Base-by-base conservation (phyloP, 2,797 vertebrate species). In the Melanotaenia pygmaea region DNA sequence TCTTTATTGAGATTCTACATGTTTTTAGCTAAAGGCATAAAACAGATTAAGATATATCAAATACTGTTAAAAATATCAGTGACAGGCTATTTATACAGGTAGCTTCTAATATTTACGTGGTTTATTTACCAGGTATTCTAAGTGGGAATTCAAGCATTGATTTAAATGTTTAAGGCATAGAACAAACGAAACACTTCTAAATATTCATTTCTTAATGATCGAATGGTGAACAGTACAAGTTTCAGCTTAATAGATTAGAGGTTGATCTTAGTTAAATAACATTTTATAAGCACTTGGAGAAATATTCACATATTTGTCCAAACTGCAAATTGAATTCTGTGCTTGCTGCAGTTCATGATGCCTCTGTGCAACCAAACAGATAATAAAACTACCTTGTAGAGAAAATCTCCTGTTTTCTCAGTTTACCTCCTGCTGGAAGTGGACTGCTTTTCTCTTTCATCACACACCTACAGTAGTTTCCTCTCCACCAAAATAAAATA, bases 401-500 rank as follows among this genome's bases (percentile, higher is more conserved):
- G 63, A 70, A 16, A 35, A 65, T 51, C 45, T 32, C 40, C 40
- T 7, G 11, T 38, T 70, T 67, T 54, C 51, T 51, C 28, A 11
- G 74, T 7, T 64, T 59, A 53, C 77, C 76, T 72, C 72, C 67
- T 79, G 76, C 79, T 79, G 40, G 58, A 74, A 50, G 74, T 24
- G 65, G 58, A 66, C 58, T 45, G 60, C 51, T 5, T 64, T 54
- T 18, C 60, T 37, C 61, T 3, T 37, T 51, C 58, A 5, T 8
- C 80, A 70, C 90, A 89, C 87, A 74, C 81, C 77, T 37, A 26
- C 54, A 12, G 7, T 87, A 83, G 87, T 91, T 84, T 93, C 93
- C 92, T 88, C 85, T 90, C 80, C 72, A 89, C 92, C 89, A 86
- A 88, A 85, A 87, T 92, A 92, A 91, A 91, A 94, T 89, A 93